Evolutionary conservation across 2,113 vertebrate species (phyloP).

Genomic region (Brachyhypopomus occidentalis): DNA sequence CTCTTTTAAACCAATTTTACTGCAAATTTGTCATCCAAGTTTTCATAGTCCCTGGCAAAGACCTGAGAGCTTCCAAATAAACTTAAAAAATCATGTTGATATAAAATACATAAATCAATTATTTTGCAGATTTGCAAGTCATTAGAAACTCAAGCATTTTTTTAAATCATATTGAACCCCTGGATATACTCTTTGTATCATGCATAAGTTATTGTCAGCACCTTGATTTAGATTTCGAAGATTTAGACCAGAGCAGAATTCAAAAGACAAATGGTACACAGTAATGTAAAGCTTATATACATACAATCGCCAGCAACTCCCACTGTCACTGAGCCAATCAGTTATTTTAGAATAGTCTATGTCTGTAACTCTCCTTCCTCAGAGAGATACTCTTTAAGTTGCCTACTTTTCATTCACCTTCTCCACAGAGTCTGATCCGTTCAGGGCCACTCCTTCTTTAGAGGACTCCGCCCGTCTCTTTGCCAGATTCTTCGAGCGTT

Average conservation of each 20-base stretch:
- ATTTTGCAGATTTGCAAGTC: neutral
- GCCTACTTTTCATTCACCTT: conserved; percentile 59
- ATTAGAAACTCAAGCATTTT: neutral
- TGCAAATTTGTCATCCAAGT: neutral
- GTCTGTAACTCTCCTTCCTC: conserved; percentile 8
- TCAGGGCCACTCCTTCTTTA: conserved; percentile 45
- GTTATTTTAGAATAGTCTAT: conserved; percentile 3
- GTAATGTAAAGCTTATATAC: neutral
- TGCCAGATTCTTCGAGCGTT: conserved; percentile 42
- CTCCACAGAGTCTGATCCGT: conserved; percentile 49
- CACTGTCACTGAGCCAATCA: neutral
- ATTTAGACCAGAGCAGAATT: neutral
- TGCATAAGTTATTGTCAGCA: neutral
- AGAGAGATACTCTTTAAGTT: conserved; percentile 20
- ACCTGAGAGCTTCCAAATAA: neutral
- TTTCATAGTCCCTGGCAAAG: neutral
- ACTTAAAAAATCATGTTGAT: neutral
- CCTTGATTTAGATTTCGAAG: neutral
- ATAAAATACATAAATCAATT: neutral
- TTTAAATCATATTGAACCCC: neutral
- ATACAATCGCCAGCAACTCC: no score
- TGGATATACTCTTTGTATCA: neutral
- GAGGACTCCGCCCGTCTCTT: conserved; percentile 40
- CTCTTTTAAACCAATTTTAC: neutral
- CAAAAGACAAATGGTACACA: neutral